Base-by-base conservation (phyloP, 2,113 vertebrate genomes). In the Nematolebias whitei region DNA sequence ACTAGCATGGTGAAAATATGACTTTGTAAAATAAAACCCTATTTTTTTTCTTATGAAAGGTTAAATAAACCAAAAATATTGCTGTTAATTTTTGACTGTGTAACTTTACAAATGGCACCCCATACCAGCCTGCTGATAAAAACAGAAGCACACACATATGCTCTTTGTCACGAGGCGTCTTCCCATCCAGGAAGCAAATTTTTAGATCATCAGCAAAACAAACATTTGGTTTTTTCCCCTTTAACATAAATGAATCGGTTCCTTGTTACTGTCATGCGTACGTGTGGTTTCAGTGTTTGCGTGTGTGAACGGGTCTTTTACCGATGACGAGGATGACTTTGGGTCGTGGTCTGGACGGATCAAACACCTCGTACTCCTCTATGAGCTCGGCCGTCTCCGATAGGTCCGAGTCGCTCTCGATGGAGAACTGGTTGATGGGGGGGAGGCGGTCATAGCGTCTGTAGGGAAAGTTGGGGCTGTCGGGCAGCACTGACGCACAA, bases 341-440 rank as follows among this genome's bases (percentile, higher is more conserved):
- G 49, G 98, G 98, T 35, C 95, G 91, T 0, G 96, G 94, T 80
- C 95, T 94, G 44, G 92, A 85, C 0, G 98, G 96, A 71, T 99
- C 98, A 24, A 99, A 99, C 29, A 99, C 97, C 45, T 98, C 96
- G 0, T 99, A 99, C 71, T 99, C 98, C 82, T 99, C 97, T 52
- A 99, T 99, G 47, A 99, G 93, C 87, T 99, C 98, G 0, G 98
- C 96, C 0, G 97, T 99, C 91, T 99, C 98, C 0, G 97, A 97
- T 63, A 99, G 94, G 84, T 99, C 98, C 0, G 97, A 98, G 88
- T 99, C 98, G 19, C 98, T 99, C 86, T 99, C 98, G 52, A 99
- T 99, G 35, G 98, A 99, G 78, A 98, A 99, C 88, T 99, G 98
- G 68, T 96, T 96, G 86, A 99, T 99, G 24, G 98, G 98, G 44